Evolutionary conservation across 1,140 invertebrate genomes (phyloP), one percentile per base, ranked within the genome.

Genomic region (Pogonomyrmex barbatus): DNA sequence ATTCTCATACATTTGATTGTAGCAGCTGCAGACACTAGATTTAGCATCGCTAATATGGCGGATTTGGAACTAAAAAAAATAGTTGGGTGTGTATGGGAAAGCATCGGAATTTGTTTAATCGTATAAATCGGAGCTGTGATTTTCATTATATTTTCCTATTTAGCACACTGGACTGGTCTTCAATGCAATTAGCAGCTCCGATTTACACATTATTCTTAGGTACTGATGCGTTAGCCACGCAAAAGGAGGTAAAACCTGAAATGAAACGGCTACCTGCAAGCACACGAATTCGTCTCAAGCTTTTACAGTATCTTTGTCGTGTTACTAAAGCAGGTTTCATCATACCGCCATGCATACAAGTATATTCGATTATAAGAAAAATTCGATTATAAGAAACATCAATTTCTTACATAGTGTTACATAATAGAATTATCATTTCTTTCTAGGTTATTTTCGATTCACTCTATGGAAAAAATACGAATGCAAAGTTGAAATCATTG

Each of bases 11-110:
- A 98, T 87, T 95, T 98, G 75, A 97, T 99, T 17, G 96, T 99
- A 12, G 98, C 97, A 14, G 97, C 98, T 9, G 97, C 98, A 1
- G 98, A 99, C 93, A 98, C 98, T 0, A 96, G 98, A 88, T 98
- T 96, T 93, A 97, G 96, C 94, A 97, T 98, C 65, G 97, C 97
- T 39, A 97, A 97, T 94, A 95, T 97, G 91, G 97, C 97, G 52
- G 97, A 98, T 94, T 95, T 96, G 89, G 97, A 97, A 87, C 91
- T 98, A 17, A 97, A 97, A 90, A 97, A 96, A 94, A 96, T 97
- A 68, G 96, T 96, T 87, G 96, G 96, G 97, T 97, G 94, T 14
- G 63, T 82, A 62, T 17, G 2, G 24, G 60, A 50, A 75, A 42
- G 0, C 6, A 4, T 45, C 10, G 33, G 5, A 62, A 63, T 24